A percentile compares a stretch with the other conserved stretches of the same genome.
phyloP scores from a whole-genome alignment of 2,888 invertebrate genomes.

The Coleophora deauratella region DNA sequence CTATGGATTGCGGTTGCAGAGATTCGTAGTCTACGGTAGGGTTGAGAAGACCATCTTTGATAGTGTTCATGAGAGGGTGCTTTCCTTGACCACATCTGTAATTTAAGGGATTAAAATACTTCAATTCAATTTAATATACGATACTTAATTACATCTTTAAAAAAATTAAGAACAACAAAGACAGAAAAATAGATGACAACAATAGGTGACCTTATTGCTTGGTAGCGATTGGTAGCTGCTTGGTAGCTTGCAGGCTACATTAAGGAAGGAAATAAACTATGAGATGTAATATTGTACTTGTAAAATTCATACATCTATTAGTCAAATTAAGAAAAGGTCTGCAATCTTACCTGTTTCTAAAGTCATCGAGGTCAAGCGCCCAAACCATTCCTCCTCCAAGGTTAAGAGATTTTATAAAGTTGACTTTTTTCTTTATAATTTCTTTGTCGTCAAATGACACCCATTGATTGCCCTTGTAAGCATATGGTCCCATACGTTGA shows the following conservation, averaged over 20 bases:
- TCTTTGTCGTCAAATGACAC: constrained; percentile 90
- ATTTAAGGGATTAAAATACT: constrained; percentile 6
- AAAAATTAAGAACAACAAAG: no score
- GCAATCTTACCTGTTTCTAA: constrained; percentile 73
- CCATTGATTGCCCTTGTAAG: constrained; percentile 92
- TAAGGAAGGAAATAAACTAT: no score
- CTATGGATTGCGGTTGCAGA: constrained; percentile 28
- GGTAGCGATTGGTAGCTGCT: no score
- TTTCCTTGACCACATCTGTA: constrained; percentile 83
- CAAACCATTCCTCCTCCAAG: constrained; percentile 93
- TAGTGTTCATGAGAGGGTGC: constrained; percentile 86
- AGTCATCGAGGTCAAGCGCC: constrained; percentile 93
- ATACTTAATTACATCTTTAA: no score
- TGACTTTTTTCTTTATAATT: constrained; percentile 85
- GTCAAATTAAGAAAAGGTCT: no score
- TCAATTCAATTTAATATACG: no score
- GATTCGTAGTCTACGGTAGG: constrained; percentile 31
- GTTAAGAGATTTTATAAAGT: constrained; percentile 82
- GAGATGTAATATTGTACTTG: no score
- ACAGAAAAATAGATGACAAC: no score
- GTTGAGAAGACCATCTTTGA: constrained; percentile 80
- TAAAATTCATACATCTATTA: no score
- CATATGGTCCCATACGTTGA: constrained; percentile 89
- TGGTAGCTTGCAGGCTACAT: no score
- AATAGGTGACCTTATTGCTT: no score